phyloP scores from a whole-genome alignment of 2,797 vertebrate species.

The Mallotus villosus region DNA sequence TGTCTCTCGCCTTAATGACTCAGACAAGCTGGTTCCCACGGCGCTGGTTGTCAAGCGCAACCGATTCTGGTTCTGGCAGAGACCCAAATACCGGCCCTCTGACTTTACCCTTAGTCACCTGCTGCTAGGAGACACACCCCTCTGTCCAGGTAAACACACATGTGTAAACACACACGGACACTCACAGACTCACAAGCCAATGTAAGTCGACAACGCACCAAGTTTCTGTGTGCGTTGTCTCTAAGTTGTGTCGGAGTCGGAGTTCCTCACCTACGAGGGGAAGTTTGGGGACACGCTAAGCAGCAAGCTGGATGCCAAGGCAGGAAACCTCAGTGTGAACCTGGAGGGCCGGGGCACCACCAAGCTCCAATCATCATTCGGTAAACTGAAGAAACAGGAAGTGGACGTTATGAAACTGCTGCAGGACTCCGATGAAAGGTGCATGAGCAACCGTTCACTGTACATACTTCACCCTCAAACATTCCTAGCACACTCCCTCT shows the following conservation, averaged over 20 bases:
- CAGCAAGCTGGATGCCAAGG: slow-evolving; percentile 64
- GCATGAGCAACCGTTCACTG: not conserved
- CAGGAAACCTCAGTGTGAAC: slow-evolving; percentile 55
- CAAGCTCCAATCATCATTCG: slow-evolving; percentile 81
- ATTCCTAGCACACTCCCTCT: too few species aligned
- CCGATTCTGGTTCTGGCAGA: slow-evolving; percentile 84
- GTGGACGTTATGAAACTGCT: slow-evolving; percentile 82
- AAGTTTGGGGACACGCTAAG: slow-evolving; percentile 63
- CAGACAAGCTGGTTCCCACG: slow-evolving; percentile 81
- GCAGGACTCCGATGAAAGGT: slow-evolving; percentile 77
- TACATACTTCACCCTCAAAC: too few species aligned
- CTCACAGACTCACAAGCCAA: not conserved
- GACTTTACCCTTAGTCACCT: slow-evolving; percentile 82
- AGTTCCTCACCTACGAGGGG: slow-evolving; percentile 83
- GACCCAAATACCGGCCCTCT: slow-evolving; percentile 86
- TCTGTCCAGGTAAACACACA: slow-evolving; percentile 74
- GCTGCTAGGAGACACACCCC: slow-evolving; percentile 67
- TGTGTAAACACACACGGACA: not conserved
- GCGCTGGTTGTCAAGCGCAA: slow-evolving; percentile 83
- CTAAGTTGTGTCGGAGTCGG: slow-evolving; percentile 77
- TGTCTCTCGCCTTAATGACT: slow-evolving; percentile 82
- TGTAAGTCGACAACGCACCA: not conserved
- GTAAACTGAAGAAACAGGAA: slow-evolving; percentile 83
- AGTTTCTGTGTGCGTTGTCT: not conserved
- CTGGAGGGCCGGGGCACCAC: slow-evolving; percentile 64